These are phyloP conservation scores for Pseudobourletiella spinata DNA, from an alignment of 1,140 invertebrate genomes.

Conservation along the genomic window DNA sequence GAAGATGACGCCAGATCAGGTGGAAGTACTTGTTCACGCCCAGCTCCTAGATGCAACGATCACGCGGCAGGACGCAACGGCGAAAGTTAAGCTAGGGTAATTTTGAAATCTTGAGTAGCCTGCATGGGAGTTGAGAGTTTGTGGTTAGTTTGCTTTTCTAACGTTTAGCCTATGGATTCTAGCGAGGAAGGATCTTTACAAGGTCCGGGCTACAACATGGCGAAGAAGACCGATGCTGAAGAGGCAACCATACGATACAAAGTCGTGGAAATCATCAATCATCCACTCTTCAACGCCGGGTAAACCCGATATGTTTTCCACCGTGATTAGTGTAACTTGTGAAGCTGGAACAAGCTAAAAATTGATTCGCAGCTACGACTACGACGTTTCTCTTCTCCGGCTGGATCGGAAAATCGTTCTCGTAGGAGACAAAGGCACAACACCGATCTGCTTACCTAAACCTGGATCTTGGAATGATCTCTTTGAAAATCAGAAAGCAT, in stretches of 20 bases:
- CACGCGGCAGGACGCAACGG: background rate
- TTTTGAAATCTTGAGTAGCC: too few relatives aligned
- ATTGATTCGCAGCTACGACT: slow-evolving; percentile 21
- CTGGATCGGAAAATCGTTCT: slow-evolving; percentile 10
- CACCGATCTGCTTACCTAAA: slow-evolving; percentile 11
- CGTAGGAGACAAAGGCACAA: background rate
- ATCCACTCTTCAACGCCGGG: slow-evolving; percentile 18
- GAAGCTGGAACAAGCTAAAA: background rate
- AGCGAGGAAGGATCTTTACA: slow-evolving; percentile 23
- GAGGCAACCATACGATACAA: slow-evolving; percentile 15
- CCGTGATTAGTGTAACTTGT: background rate
- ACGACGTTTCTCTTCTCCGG: slow-evolving; percentile 13
- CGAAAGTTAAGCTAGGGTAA: background rate
- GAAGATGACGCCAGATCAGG: background rate
- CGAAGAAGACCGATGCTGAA: slow-evolving; percentile 12
- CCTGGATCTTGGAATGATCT: background rate
- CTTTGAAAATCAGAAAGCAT: background rate
- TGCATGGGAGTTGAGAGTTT: too few relatives aligned
- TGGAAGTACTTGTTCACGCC: slow-evolving; percentile 3
- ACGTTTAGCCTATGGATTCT: too few relatives aligned
- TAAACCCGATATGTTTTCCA: background rate
- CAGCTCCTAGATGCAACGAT: background rate
- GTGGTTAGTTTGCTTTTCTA: too few relatives aligned
- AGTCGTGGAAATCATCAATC: slow-evolving; percentile 20
- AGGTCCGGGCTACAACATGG: slow-evolving; percentile 14